Percentiles rank a stretch among this genome's conserved stretches.
phyloP scores from a whole-genome alignment of 2,797 vertebrate species.

The Numenius phaeopus region DNA sequence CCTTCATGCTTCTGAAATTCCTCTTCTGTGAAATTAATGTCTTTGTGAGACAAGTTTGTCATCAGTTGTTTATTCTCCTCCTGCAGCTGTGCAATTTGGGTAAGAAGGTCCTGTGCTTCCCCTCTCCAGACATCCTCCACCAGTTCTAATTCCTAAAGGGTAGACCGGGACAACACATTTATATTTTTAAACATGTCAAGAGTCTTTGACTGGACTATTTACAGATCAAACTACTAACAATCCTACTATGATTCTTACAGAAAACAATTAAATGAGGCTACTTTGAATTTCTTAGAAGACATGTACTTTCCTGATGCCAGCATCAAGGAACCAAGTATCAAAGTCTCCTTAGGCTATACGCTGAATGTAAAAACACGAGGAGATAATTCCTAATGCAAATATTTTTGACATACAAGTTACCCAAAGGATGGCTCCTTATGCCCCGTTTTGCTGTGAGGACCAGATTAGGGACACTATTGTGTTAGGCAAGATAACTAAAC shows the following conservation, averaged over 20 bases:
- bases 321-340: background rate
- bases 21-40: constrained; percentile 85
- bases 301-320: background rate
- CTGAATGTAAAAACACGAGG: background rate
- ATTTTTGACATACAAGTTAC: background rate
- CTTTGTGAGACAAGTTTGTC: constrained; percentile 85
- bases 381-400: background rate
- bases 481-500: background rate
- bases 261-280: background rate
- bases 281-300: background rate
- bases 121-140: constrained; percentile 93
- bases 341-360: background rate
- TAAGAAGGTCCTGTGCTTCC: constrained; percentile 91
- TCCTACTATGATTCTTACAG: background rate
- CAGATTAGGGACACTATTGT: background rate
- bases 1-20: constrained; percentile 89
- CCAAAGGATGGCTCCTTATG: background rate
- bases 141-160: constrained; percentile 88
- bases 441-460: background rate
- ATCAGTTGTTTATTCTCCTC: constrained; percentile 90
- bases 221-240: background rate
- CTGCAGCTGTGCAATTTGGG: constrained; percentile 91
- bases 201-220: background rate
- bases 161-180: constrained; percentile 10
- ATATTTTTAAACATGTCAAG: background rate